Evolutionary conservation across 2,888 invertebrate species (phyloP), one percentile per base, ranked within the genome.

Genomic region (Acholoe squamosa): DNA sequence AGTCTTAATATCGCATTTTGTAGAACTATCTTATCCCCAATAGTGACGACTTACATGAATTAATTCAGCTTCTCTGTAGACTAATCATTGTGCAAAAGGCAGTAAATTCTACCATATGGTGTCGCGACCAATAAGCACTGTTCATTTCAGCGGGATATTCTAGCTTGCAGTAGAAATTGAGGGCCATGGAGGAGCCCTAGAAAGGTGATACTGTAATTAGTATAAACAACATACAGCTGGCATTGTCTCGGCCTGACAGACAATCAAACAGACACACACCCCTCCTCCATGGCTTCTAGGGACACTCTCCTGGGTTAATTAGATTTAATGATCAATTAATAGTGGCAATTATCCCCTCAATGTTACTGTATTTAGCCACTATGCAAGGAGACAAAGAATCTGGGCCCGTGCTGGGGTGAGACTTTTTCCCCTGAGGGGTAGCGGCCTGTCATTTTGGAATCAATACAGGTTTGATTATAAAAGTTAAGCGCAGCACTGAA

Each of bases 251-350:
- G 31, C 19, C 71, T 71, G 71, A 71, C 28, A n/a, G 71, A 71
- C 71, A 71, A 71, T 71, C 71, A 71, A 71, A 71, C 31, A 28
- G 25, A 14, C 71, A 25, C 25, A 0, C 71, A 28, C n/a, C 14
- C n/a, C n/a, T 71, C 71, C 71, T 25, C 71, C 71, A 10, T 28
- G 31, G 7, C 28, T 25, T 28, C 25, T 25, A 22, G 71, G 71
- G 71, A 25, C 71, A 28, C n/a, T 14, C 28, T 28, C n/a, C 28
- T 28, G 31, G 71, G 71, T 71, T 71, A 71, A 71, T 71, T 71
- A 28, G 71, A 71, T 71, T 71, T 71, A 71, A 71, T 71, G 71
- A 71, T 71, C 71, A 71, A 71, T 71, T 71, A 71, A 71, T 71
- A 28, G 71, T 14, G 71, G 71, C 31, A 71, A 71, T 71, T 71